Evolutionary conservation across 2,797 vertebrate genomes (phyloP), one percentile per base, ranked within the genome.

Genomic region (Margarornis squamiger): DNA sequence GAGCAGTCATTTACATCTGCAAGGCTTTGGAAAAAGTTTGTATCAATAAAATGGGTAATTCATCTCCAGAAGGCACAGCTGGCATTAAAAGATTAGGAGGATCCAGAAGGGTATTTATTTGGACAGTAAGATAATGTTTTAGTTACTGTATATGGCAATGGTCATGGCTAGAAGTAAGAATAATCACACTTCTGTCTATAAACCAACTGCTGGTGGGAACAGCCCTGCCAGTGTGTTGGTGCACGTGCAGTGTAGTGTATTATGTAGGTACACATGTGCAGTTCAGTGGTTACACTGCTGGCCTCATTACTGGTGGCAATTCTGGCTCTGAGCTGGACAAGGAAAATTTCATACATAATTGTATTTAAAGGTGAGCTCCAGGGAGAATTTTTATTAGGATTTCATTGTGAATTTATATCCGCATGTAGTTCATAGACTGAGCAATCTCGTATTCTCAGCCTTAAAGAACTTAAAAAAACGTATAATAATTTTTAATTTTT

Each of bases 201-300:
- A 78, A 46, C 6, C 65, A 58, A 1, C 22, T 19, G 34, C 57
- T 90, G 88, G 38, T 38, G 48, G 43, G 62, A 73, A 16, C 0
- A 41, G 34, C 48, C 45, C 30, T 58, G 72, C 10, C 75, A 19
- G 23, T 0, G 1, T 38, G 86, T 36, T n/a, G 0, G 5, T 10
- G 77, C 14, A 18, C 1, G 2, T 55, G 72, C 77, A 66, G 39
- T 32, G 59, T 10, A 32, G 12, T 26, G 41, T 52, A 7, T 46
- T 30, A 3, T 29, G 3, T 2, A 0, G 1, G 13, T 3, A 10
- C 7, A 10, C 15, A 18, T 0, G 1, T 14, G 30, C 72, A 9
- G 24, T 14, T 76, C 71, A 17, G 63, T 2, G 22, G 4, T 46
- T 52, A 2, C 2, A 5, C 43, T 26, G n/a, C 18, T 63, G 45